Base-by-base conservation (phyloP, 2,797 vertebrate genomes). In the Phoebastria nigripes region DNA sequence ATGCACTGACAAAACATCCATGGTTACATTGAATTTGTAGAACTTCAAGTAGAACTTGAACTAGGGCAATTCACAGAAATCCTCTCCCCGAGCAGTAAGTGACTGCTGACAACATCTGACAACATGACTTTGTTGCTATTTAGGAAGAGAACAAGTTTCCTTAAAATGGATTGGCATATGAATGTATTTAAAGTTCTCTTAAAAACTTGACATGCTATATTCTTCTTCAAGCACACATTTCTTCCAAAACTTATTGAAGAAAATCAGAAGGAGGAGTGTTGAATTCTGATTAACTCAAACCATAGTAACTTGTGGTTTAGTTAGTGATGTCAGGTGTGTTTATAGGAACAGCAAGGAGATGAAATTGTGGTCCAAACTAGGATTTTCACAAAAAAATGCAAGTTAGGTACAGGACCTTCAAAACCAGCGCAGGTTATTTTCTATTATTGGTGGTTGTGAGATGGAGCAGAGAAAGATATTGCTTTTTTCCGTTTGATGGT, bases 171-270 rank as follows among this genome's bases (percentile, higher is more conserved):
- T 59, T 76, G 47, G 16, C 11, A 20, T 44, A 7, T 39, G 9
- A 79, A 18, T n/a, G 19, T 46, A 17, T 56, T 76, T 37, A 26
- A 93, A 55, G 31, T 42, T 84, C 8, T 78, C 33, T 65, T 39
- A 47, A 84, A 86, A 82, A 42, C 35, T 22, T 14, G 1, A 37
- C 0, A 0, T 59, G n/a, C 15, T 37, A 1, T 65, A 2, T 54
- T 84, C 14, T 74, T 41, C 19, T 62, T 81, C 39, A 76, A 44
- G 44, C 26, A 28, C 1, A 0, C 21, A 11, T 69, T 89, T 84
- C 28, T 87, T 79, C 14, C 28, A 51, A 35, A n/a, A 37, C 0
- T 35, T 59, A 31, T 71, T 12, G 9, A 46, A 70, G 46, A 78
- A 82, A 63, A 65, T 61, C 3, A 31, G 37, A 5, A 47, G 41